phyloP scores from a whole-genome alignment of 2,113 vertebrate genomes.

The Cranoglanis bouderius region DNA sequence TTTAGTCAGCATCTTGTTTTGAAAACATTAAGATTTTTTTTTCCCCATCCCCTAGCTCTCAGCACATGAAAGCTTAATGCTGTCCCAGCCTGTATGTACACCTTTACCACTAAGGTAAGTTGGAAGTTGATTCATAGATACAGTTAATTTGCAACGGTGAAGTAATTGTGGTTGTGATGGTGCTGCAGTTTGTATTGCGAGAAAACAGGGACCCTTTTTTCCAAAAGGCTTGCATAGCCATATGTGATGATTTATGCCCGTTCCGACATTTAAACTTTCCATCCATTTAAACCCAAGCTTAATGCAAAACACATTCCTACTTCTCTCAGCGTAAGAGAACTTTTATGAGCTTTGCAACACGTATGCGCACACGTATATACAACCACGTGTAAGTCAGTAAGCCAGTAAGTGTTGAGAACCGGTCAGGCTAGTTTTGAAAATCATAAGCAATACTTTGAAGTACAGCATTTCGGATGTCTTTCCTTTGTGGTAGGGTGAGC shows the following conservation, averaged over 20 bases:
- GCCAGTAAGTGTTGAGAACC: background rate
- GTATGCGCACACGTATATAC: background rate
- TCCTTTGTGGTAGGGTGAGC: conserved; percentile 3
- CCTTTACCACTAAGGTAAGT: conserved; percentile 93
- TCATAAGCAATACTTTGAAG: background rate
- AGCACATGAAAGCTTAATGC: conserved; percentile 85
- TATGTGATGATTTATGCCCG: conserved; percentile 14
- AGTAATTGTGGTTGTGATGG: background rate
- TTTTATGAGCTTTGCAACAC: conserved; percentile 33
- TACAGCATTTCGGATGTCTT: conserved; percentile 18
- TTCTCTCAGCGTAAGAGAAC: conserved; percentile 13
- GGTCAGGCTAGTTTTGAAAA: background rate
- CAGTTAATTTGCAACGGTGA: background rate
- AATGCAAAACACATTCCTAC: conserved; percentile 35
- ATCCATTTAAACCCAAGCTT: conserved; percentile 6
- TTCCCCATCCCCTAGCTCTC: conserved; percentile 79
- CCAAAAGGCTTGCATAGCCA: conserved; percentile 27
- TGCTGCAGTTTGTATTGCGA: background rate
- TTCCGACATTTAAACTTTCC: background rate
- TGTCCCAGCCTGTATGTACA: conserved; percentile 95
- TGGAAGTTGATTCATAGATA: background rate
- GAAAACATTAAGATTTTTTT: background rate
- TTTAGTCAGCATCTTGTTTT: background rate
- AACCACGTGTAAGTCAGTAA: too few species aligned
- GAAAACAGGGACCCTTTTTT: background rate